Evolutionary conservation across 2,797 vertebrate genomes (phyloP).

Genomic region (Malacoraja senta): DNA sequence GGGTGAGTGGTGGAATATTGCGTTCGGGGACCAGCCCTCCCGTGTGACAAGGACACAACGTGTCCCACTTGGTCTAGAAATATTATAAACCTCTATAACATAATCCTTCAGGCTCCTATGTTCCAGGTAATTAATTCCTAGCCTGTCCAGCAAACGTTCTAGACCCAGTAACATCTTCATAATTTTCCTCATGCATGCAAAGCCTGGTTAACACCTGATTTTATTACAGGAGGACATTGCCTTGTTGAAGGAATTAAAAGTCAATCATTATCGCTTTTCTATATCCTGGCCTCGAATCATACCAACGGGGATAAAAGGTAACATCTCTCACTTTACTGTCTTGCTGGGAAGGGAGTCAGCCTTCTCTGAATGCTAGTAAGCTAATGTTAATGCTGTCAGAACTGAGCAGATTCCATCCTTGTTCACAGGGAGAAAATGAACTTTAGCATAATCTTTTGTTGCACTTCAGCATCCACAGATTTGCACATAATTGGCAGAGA

Average conservation of each 20-base stretch:
- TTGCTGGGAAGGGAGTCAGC: background rate
- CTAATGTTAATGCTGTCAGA: background rate
- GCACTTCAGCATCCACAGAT: background rate
- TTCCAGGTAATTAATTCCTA: too few species aligned
- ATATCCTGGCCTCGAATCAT: conserved; percentile 87
- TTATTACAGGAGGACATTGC: conserved; percentile 71
- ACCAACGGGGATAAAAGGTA: conserved; percentile 80
- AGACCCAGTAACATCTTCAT: too few species aligned
- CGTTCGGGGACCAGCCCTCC: too few species aligned
- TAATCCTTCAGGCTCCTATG: too few species aligned
- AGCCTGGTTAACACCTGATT: background rate
- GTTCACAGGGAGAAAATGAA: background rate
- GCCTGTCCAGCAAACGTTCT: too few species aligned
- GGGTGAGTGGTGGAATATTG: too few species aligned
- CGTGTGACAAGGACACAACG: too few species aligned
- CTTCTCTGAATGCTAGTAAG: background rate
- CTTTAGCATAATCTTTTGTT: background rate
- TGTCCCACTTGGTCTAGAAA: too few species aligned
- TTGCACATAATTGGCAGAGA: background rate
- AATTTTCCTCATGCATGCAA: background rate
- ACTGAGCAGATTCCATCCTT: background rate
- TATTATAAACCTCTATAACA: too few species aligned
- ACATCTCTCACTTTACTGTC: conserved; percentile 40
- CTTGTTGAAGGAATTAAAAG: conserved; percentile 74
- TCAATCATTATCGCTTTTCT: conserved; percentile 82